Evolutionary conservation across 2,888 invertebrate genomes (phyloP), one percentile per base, ranked within the genome.

Genomic region (Cheilosia urbana): DNA sequence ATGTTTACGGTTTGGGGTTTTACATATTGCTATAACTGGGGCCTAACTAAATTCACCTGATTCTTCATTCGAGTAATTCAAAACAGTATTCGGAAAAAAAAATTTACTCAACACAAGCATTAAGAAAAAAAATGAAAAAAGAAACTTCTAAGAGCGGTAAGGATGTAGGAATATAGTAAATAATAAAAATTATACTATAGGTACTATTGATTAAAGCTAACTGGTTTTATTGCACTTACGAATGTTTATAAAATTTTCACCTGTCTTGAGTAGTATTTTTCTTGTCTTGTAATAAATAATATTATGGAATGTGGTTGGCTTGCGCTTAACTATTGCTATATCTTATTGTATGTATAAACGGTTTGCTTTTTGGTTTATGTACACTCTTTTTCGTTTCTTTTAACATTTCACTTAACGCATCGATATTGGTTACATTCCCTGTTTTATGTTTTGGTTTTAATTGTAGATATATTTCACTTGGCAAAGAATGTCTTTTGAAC

Each of bases 161-260:
- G 57, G 62, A 66, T 62, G 37, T 37, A 65, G 47, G 49, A 72
- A 66, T 58, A 63, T 76, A 34, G 34, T 34, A 78, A 63, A 69
- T 69, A 66, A 62, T 1, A 60, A 73, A 62, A 73, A 68, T 45
- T 73, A 68, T 76, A 58, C 69, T 81, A 77, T 73, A 87, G 87
- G 87, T 87, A 87, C 87, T 87, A 87, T 87, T 77, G 82, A 72
- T 87, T 87, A 87, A 87, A 87, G 87, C 87, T 87, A 73, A 63
- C 73, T 87, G 82, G 72, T 77, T 82, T 76, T 87, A 87, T 87
- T 87, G 87, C 87, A 87, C 87, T 82, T 82, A 66, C 66, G 71
- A 87, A 82, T 78, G 72, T 77, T 82, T 63, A 60, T 30, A 55
- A 62, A 71, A 71, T 77, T 69, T 60, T 71, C 45, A 68, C 58